Evolutionary conservation across 2,797 vertebrate species (phyloP).

Genomic region (Pseudochaenichthys georgianus): DNA sequence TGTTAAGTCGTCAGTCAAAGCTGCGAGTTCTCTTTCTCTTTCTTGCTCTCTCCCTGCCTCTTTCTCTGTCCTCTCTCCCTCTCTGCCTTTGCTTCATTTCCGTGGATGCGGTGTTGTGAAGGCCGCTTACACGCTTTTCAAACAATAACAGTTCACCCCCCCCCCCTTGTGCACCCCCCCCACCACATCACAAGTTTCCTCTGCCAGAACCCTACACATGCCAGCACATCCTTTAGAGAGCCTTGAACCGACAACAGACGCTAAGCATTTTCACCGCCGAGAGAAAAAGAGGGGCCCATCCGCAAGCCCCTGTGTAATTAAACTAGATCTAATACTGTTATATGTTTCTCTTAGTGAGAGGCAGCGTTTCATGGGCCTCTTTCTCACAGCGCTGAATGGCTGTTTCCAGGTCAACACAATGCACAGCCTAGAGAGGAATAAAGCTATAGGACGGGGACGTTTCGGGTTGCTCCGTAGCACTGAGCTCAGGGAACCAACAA

Average conservation of each 20-base stretch:
- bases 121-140: conserved; percentile 84
- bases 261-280: conserved; percentile 73
- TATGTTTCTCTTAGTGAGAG: conserved; percentile 65
- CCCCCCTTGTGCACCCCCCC: not conserved
- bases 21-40: conserved; percentile 66
- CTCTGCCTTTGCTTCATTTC: conserved; percentile 73
- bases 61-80: conserved; percentile 37
- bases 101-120: conserved; percentile 78
- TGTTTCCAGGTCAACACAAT: conserved; percentile 63
- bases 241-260: conserved; percentile 84
- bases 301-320: conserved; percentile 78
- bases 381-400: conserved; percentile 56
- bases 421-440: conserved; percentile 21
- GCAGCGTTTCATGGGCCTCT: conserved; percentile 50
- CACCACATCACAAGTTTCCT: conserved; percentile 69
- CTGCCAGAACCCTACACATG: conserved; percentile 81
- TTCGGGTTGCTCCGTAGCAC: not conserved
- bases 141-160: conserved; percentile 80
- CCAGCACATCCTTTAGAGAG: conserved; percentile 84
- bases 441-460: conserved; percentile 31
- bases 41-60: conserved; percentile 24
- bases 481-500: not conserved
- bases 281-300: conserved; percentile 73
- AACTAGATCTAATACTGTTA: conserved; percentile 81
- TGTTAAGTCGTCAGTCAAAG: conserved; percentile 86